A percentile compares a stretch with the other conserved stretches of the same genome.
These are phyloP conservation scores for Catalaphyllia jardinei DNA, from an alignment of 64 coral and sea anemone genomes.

Conservation along the genomic window DNA sequence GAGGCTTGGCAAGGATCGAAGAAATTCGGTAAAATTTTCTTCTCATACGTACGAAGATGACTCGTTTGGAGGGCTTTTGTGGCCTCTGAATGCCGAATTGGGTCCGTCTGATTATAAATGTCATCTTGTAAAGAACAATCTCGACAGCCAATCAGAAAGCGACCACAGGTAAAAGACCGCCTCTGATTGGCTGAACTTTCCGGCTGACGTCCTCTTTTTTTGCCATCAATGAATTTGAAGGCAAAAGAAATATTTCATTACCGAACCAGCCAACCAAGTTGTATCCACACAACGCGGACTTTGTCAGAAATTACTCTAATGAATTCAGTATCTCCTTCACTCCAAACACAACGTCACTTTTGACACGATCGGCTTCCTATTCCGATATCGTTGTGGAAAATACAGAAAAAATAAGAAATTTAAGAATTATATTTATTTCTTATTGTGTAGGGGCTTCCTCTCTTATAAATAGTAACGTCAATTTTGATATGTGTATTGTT, in stretches of 20 bases:
- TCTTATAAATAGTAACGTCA: background rate
- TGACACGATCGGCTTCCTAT: slow-evolving; percentile 13
- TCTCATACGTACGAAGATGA: slow-evolving; percentile 35
- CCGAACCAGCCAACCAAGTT: slow-evolving; percentile 51
- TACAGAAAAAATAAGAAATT: slow-evolving; percentile 21
- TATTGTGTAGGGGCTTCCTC: slow-evolving; percentile 17
- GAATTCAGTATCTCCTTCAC: slow-evolving; percentile 36
- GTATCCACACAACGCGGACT: slow-evolving; percentile 19
- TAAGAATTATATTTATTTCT: background rate
- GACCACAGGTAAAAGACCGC: slow-evolving; percentile 32
- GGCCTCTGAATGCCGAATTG: slow-evolving; percentile 92
- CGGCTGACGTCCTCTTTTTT: slow-evolving; percentile 80
- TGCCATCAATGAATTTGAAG: slow-evolving; percentile 90
- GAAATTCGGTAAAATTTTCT: slow-evolving; percentile 42
- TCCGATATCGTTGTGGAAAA: slow-evolving; percentile 7
- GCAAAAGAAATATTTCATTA: slow-evolving; percentile 69
- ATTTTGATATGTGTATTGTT: background rate
- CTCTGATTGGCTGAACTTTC: slow-evolving; percentile 75
- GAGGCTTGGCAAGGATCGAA: slow-evolving; percentile 44
- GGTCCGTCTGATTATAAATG: slow-evolving; percentile 91
- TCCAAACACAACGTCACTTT: slow-evolving; percentile 45
- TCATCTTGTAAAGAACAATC: slow-evolving; percentile 90
- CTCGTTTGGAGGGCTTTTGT: slow-evolving; percentile 71
- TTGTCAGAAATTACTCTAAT: slow-evolving; percentile 75
- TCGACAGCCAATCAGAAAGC: slow-evolving; percentile 75